phyloP scores from a whole-genome alignment of 2,797 vertebrate genomes.

The Schizopygopsis pylzovi region DNA sequence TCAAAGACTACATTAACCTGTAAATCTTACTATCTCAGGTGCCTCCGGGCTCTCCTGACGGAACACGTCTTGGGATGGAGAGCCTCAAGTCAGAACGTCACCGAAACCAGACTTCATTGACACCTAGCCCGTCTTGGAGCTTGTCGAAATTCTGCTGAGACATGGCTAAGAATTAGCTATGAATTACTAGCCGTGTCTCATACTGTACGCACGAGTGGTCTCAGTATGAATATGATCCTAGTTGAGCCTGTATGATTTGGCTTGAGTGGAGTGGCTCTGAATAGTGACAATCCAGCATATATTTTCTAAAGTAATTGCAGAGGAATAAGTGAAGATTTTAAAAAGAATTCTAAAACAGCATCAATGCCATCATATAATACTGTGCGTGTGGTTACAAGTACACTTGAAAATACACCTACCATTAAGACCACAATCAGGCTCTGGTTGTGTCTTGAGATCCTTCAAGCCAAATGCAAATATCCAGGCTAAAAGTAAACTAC shows the following conservation, averaged over 20 bases:
- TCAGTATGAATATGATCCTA: slow-evolving; percentile 20
- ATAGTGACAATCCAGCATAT: background rate
- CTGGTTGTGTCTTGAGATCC: background rate
- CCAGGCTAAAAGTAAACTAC: background rate
- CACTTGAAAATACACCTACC: background rate
- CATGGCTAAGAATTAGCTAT: slow-evolving; percentile 13
- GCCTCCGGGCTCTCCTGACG: background rate
- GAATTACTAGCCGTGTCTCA: slow-evolving; percentile 22
- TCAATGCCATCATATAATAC: background rate
- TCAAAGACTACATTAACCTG: slow-evolving; percentile 62
- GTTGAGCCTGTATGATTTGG: slow-evolving; percentile 8
- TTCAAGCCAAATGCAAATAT: background rate
- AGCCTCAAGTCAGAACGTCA: background rate
- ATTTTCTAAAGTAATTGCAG: background rate
- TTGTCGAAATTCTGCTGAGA: slow-evolving; percentile 32
- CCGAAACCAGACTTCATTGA: slow-evolving; percentile 22
- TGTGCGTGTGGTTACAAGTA: background rate
- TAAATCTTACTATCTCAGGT: slow-evolving; percentile 45
- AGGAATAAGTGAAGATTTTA: background rate
- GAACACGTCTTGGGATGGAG: background rate
- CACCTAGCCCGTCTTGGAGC: slow-evolving; percentile 1
- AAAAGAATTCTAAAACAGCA: background rate
- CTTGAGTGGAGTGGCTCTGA: slow-evolving; percentile 9
- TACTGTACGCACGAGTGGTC: background rate
- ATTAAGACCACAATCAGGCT: background rate